Evolutionary conservation across 2,797 vertebrate genomes (phyloP).

Genomic region (Karalla daura): DNA sequence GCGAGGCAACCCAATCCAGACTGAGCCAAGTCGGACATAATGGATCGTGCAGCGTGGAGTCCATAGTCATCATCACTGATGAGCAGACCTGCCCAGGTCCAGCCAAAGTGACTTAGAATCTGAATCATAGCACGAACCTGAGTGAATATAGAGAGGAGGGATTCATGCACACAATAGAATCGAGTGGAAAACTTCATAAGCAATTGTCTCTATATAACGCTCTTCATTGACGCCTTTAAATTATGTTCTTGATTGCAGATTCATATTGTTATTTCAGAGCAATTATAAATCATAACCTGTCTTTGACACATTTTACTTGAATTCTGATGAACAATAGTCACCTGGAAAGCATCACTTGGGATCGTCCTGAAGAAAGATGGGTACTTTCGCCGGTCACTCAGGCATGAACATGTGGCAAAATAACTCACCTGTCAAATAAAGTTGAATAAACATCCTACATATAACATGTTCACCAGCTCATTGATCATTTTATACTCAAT

Average conservation of each 20-base stretch:
- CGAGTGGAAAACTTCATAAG: background rate
- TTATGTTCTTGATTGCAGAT: background rate
- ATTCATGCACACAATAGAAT: background rate
- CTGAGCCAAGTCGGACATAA: conserved; percentile 51
- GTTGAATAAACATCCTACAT: too few species aligned
- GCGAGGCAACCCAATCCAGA: conserved; percentile 67
- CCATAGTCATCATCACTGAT: conserved; percentile 80
- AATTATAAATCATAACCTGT: background rate
- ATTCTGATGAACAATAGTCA: conserved; percentile 8
- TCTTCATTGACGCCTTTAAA: background rate
- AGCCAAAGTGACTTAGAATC: conserved; percentile 73
- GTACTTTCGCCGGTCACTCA: too few species aligned
- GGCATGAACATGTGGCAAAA: too few species aligned
- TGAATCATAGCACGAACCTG: conserved; percentile 69
- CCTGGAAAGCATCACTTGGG: conserved; percentile 79
- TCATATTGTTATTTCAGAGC: too few species aligned
- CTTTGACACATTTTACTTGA: background rate
- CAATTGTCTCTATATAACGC: background rate
- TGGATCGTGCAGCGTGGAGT: conserved; percentile 66
- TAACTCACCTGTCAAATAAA: too few species aligned
- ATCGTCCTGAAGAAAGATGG: too few species aligned
- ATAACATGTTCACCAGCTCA: too few species aligned
- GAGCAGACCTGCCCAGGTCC: conserved; percentile 79
- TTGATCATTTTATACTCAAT: too few species aligned
- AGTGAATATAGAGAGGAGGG: background rate